Evolutionary conservation across 2,888 invertebrate species (phyloP).

Genomic region (Galeruca laticollis): DNA sequence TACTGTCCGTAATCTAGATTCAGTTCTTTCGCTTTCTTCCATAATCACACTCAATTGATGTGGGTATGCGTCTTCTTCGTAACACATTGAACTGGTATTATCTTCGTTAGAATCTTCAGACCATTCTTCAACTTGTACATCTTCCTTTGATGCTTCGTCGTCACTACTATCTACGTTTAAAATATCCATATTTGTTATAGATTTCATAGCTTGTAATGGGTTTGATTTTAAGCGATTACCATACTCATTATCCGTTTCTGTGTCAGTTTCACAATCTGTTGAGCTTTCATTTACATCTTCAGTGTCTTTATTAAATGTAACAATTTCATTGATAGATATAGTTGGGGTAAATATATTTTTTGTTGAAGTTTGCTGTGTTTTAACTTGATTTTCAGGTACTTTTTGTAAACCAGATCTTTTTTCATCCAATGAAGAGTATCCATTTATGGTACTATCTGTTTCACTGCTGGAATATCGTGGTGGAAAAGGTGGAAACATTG

Average conservation of each 20-base stretch:
- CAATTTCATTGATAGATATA: conserved; percentile 42
- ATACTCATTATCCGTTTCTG: conserved; percentile 48
- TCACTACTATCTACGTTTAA: conserved; percentile 63
- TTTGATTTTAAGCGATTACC: conserved; percentile 5
- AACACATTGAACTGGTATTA: conserved; percentile 46
- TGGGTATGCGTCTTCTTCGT: conserved; percentile 62
- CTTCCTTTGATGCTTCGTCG: conserved; percentile 52
- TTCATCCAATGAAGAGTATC: conserved; percentile 62
- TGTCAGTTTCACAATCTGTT: conserved; percentile 53
- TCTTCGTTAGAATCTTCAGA: conserved; percentile 59
- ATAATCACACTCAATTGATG: conserved; percentile 73
- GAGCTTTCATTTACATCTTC: conserved; percentile 49
- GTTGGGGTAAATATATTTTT: conserved; percentile 50
- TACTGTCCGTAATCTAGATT: conserved; percentile 60
- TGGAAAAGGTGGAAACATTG: conserved; percentile 58
- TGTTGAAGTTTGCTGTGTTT: conserved; percentile 47
- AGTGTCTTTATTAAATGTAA: conserved; percentile 15
- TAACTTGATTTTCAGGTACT: conserved; percentile 53
- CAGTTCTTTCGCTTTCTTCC: conserved; percentile 71
- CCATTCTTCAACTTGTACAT: conserved; percentile 58
- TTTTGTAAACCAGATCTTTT: conserved; percentile 62
- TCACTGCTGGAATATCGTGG: conserved; percentile 50
- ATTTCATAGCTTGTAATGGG: conserved; percentile 67
- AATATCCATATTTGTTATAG: conserved; percentile 68
- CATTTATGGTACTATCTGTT: conserved; percentile 60